Base-by-base conservation (phyloP, 2,888 invertebrate genomes). In the Sinelater perroti region DNA sequence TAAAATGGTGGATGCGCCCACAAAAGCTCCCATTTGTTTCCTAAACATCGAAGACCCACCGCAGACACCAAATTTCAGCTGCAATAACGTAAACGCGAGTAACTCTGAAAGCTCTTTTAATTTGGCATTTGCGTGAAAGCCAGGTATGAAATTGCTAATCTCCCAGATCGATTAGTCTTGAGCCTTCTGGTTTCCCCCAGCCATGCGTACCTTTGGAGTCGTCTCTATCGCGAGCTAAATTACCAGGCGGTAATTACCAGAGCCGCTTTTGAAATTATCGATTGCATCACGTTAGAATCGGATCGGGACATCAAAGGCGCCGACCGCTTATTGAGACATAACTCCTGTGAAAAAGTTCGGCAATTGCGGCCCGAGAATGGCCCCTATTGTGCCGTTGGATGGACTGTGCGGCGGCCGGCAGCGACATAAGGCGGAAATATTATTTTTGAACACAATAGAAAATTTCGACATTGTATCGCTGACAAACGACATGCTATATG, bases 261-360 rank as follows among this genome's bases (percentile, higher is more conserved):
- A 56, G 35, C 45, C 38, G 56, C 38, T 38, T 56, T 51, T 13
- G 45, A 46, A 56, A 60, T 60, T 67, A 65, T 67, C 66, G 65
- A 67, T 70, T 69, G 66, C 65, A 62, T 62, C 64, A 66, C 62
- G 62, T 62, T 63, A 64, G 66, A 68, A 69, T 67, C 66, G 65
- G 67, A 67, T 67, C 69, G 65, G 65, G 56, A 70, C 67, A 71
- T 71, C 70, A 72, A 72, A 72, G 66, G 51, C 28, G 56, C 70
- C 60, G 60, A 45, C 51, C 61, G 62, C 66, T 70, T 72, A 71
- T 72, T 72, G 70, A 72, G 70, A 72, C 69, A 66, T 70, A 70
- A 69, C 67, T 67, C 60, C 61, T 62, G 64, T 64, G 62, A 70
- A 69, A 68, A 70, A 68, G 8, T 20, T 21, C 1, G n/a, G 30